Conservation (phyloP, 2,888 invertebrate genomes). For the Apodemia zela region DNA sequence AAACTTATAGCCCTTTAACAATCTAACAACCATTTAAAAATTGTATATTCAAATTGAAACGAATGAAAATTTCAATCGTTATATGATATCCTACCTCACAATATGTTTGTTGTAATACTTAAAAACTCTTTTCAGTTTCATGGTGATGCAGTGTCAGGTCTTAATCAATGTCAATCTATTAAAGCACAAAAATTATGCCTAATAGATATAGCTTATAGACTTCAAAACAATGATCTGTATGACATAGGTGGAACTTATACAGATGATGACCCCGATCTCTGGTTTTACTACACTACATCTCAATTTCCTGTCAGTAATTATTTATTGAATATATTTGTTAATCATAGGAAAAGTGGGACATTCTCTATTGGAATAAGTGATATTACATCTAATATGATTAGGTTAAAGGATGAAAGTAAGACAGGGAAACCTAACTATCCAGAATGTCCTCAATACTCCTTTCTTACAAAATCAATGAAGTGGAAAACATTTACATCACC, state of each 20-base stretch:
- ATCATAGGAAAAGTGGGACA: conserved; percentile 46
- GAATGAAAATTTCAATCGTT: no score
- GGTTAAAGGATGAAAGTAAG: conserved; percentile 8
- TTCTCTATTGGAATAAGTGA: conserved; percentile 44
- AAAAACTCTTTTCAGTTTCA: conserved; percentile 39
- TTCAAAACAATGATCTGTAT: conserved; percentile 42
- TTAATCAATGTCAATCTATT: conserved; percentile 46
- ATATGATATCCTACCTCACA: no score
- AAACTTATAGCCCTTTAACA: no score
- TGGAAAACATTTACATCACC: conserved; percentile 44
- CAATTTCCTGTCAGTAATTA: conserved; percentile 46
- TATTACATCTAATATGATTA: conserved; percentile 37
- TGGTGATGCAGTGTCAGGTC: conserved; percentile 40
- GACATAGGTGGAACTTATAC: conserved; percentile 63
- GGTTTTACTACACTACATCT: conserved; percentile 58
- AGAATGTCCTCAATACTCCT: conserved; percentile 2
- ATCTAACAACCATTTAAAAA: no score
- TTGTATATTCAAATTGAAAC: no score
- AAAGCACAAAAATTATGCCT: conserved; percentile 49
- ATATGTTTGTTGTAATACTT: neutral
- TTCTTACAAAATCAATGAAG: conserved; percentile 27
- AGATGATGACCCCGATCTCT: conserved; percentile 48
- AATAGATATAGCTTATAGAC: conserved; percentile 43
- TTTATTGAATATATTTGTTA: conserved; percentile 58
- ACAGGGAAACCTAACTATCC: conserved; percentile 20